Evolutionary conservation across 2,888 invertebrate genomes (phyloP).

Genomic region (Dolomedes plantarius): DNA sequence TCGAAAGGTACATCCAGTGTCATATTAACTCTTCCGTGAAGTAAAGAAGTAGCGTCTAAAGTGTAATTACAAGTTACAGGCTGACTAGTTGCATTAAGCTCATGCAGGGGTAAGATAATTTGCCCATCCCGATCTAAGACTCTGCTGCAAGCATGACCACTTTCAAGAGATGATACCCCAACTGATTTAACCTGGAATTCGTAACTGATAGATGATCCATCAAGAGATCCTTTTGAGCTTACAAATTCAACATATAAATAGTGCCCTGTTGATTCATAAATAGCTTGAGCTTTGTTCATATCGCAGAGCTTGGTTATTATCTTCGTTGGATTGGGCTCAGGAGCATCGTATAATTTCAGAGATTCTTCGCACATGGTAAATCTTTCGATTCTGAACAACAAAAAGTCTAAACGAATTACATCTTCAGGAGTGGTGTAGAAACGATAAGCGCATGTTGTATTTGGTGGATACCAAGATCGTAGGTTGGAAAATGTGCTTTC

Average conservation of each 20-base stretch:
- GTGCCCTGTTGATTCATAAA: conserved; percentile 72
- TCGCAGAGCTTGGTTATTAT: conserved; percentile 96
- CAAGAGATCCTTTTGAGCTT: conserved; percentile 93
- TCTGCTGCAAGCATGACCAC: conserved; percentile 67
- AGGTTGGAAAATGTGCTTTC: conserved; percentile 71
- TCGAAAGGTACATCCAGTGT: conserved; percentile 73
- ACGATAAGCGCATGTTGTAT: conserved; percentile 92
- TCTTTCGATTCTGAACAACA: conserved; percentile 72
- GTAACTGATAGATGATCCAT: conserved; percentile 87
- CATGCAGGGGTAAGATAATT: conserved; percentile 54
- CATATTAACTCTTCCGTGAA: conserved; percentile 74
- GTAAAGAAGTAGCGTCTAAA: conserved; percentile 73
- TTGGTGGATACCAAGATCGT: conserved; percentile 88
- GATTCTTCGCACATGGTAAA: conserved; percentile 76
- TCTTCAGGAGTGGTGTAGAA: conserved; percentile 81
- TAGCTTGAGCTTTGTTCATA: conserved; percentile 78
- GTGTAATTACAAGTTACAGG: conserved; percentile 73
- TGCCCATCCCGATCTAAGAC: conserved; percentile 64
- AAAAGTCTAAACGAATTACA: conserved; percentile 91
- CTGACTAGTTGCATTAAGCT: conserved; percentile 62
- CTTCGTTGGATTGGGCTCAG: conserved; percentile 90
- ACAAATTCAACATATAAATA: conserved; percentile 72
- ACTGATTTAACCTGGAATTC: conserved; percentile 73
- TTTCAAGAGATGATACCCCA: conserved; percentile 63
- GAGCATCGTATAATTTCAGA: conserved; percentile 90